These are phyloP conservation scores for Engraulis encrasicolus DNA, from an alignment of 2,113 vertebrate genomes.

Conservation along the genomic window DNA sequence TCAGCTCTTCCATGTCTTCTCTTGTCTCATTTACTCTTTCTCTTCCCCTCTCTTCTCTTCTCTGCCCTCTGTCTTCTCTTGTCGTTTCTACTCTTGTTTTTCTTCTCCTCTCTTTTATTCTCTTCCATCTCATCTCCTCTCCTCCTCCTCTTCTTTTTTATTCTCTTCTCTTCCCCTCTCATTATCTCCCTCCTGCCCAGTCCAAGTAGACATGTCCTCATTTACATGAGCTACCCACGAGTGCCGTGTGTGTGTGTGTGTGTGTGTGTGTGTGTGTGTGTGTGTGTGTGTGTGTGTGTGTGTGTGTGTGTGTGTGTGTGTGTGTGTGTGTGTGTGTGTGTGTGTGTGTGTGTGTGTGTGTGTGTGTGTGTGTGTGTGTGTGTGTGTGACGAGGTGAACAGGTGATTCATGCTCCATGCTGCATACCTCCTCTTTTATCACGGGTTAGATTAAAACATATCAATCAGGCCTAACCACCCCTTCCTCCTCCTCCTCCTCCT, in stretches of 20 bases:
- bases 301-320: conserved; percentile 49
- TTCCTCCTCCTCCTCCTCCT: not conserved
- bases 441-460: conserved; percentile 70
- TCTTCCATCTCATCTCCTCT: conserved; percentile 53
- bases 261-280: conserved; percentile 49
- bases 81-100: not conserved
- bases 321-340: conserved; percentile 50
- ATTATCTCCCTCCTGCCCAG: conserved; percentile 66
- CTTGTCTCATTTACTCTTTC: not conserved
- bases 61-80: not conserved
- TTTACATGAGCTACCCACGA: conserved; percentile 66
- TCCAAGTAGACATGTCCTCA: conserved; percentile 69
- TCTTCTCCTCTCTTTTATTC: conserved; percentile 19
- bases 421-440: conserved; percentile 57
- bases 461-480: conserved; percentile 56
- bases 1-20: not conserved
- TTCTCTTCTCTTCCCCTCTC: conserved; percentile 45
- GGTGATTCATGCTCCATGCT: conserved; percentile 66
- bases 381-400: conserved; percentile 55
- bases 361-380: conserved; percentile 50
- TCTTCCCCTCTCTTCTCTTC: not conserved
- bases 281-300: conserved; percentile 51
- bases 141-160: conserved; percentile 56
- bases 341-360: conserved; percentile 50
- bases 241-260: conserved; percentile 52